Conservation (phyloP, 2,888 invertebrate species). For the Cetonia aurata region DNA sequence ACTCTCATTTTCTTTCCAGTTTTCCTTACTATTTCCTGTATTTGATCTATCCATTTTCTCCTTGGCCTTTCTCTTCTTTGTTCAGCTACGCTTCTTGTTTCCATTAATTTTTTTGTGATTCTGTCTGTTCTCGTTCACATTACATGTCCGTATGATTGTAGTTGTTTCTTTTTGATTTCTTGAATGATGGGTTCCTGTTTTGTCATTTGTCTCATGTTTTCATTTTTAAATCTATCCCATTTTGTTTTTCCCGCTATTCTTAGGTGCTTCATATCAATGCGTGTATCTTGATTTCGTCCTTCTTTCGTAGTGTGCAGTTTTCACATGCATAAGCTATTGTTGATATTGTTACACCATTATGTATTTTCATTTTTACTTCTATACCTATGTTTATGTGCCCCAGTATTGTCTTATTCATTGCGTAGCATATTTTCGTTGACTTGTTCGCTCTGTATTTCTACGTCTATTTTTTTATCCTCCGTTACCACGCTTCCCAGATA, state of each 20-base stretch:
- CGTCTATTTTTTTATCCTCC: background rate
- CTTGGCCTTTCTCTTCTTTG: background rate
- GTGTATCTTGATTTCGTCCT: background rate
- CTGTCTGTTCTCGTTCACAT: background rate
- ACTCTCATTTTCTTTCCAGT: background rate
- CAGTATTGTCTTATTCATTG: background rate
- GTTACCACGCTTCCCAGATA: too few relatives aligned
- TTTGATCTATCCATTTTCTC: conserved; percentile 16
- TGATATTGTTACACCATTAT: background rate
- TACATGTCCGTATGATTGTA: background rate
- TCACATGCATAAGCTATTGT: background rate
- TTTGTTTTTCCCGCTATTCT: too few relatives aligned
- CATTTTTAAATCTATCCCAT: too few relatives aligned
- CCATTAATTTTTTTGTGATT: background rate
- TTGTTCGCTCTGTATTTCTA: background rate
- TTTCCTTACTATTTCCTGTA: background rate
- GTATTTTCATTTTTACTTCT: background rate
- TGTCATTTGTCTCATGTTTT: too few relatives aligned
- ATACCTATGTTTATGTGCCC: background rate
- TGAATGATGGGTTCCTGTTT: background rate
- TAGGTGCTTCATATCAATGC: background rate
- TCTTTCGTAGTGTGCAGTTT: background rate
- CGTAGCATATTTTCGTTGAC: too few relatives aligned
- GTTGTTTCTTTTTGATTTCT: background rate
- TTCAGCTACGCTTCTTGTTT: background rate